Evolutionary conservation across 2,888 invertebrate genomes (phyloP).

Genomic region (Philopedon plagiatum): DNA sequence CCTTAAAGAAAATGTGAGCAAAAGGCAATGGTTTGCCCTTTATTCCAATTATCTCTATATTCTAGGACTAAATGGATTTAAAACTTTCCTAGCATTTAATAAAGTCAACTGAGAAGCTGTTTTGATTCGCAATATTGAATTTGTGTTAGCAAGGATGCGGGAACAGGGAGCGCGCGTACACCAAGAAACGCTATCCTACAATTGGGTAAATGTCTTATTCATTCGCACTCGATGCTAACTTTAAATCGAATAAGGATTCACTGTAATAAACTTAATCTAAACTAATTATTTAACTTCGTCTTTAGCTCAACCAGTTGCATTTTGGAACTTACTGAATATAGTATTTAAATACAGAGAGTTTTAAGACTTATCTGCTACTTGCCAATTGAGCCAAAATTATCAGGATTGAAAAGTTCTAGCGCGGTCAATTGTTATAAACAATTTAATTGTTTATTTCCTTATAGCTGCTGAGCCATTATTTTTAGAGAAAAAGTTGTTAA

Average conservation of each 20-base stretch:
- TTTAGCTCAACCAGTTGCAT: slow-evolving; percentile 14
- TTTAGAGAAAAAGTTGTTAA: too few species aligned
- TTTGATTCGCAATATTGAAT: slow-evolving; percentile 37
- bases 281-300: slow-evolving; percentile 11
- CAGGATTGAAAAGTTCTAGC: too few species aligned
- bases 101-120: slow-evolving; percentile 26
- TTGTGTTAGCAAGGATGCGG: slow-evolving; percentile 24
- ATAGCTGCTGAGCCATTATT: too few species aligned
- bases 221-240: slow-evolving; percentile 31
- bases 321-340: neutral
- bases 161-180: neutral
- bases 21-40: neutral
- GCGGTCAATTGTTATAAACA: too few species aligned
- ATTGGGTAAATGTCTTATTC: slow-evolving; percentile 36
- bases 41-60: neutral
- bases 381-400: too few species aligned
- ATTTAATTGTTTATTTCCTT: too few species aligned
- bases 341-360: neutral
- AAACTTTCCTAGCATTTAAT: slow-evolving; percentile 32
- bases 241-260: slow-evolving; percentile 14
- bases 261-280: slow-evolving; percentile 28
- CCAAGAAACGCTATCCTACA: slow-evolving; percentile 25
- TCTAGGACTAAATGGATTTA: slow-evolving; percentile 29
- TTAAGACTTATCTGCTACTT: too few species aligned
- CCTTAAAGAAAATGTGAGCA: neutral